These are phyloP conservation scores for Tenthredo mesomela DNA, from an alignment of 2,888 invertebrate genomes.

Conservation along the genomic window DNA sequence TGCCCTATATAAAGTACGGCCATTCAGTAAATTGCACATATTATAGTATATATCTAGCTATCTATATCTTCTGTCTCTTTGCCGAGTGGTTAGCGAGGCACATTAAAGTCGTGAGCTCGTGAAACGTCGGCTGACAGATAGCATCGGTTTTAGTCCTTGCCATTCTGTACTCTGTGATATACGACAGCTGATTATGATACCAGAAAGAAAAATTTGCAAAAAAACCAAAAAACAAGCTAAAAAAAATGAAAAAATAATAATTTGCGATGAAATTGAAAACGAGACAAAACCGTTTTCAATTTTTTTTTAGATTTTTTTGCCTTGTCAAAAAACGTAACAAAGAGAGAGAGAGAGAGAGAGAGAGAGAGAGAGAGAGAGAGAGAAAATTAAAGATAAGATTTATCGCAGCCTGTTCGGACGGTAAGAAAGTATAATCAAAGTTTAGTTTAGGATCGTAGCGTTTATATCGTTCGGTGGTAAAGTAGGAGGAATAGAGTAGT, in stretches of 20 bases:
- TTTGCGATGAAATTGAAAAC: no score
- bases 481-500: neutral
- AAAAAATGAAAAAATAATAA: no score
- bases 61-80: neutral
- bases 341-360: neutral
- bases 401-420: neutral
- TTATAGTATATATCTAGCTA: neutral
- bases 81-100: slow-evolving; percentile 3
- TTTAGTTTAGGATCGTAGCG: neutral
- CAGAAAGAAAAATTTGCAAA: neutral
- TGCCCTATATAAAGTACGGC: neutral
- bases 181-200: neutral
- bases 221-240: neutral
- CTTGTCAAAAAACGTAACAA: neutral
- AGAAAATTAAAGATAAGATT: neutral
- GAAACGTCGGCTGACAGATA: neutral
- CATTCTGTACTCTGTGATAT: neutral
- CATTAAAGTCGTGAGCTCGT: slow-evolving; percentile 3
- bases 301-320: neutral
- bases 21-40: neutral
- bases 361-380: neutral
- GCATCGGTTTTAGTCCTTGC: neutral
- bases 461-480: neutral
- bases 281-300: no score
- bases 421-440: slow-evolving; percentile 11